Evolutionary conservation across 2,797 vertebrate species (phyloP), one percentile per base, ranked within the genome.

Genomic region (Enteromius argenteus): DNA sequence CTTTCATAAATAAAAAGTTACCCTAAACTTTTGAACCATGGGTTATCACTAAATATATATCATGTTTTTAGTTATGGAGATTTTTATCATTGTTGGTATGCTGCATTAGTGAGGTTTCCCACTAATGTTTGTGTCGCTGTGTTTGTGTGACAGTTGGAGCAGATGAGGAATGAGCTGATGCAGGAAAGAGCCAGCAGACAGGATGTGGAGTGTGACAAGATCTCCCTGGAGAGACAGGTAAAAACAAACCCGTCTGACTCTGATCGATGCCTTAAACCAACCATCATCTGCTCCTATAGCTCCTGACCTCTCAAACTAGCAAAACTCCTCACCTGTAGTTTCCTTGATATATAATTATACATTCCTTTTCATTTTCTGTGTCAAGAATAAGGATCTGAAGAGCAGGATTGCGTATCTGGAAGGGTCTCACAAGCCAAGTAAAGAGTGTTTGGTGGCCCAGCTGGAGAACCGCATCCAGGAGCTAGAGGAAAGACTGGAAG

Each of bases 171-270:
- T 53, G 98, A 99, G 90, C 94, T 99, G 30, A 95, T 99, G 90
- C 98, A 99, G 93, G 98, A 99, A 93, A 96, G 97, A 93, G 95
- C 97, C 85, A 88, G 93, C 88, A 96, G 94, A 91, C 98, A 99
- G 92, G 97, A 99, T 90, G 91, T 99, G 94, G 98, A 99, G 90
- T 99, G 97, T 93, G 97, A 99, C 96, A 99, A 99, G 95, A 96
- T 97, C 90, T 95, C 98, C 2, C 92, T 99, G 93, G 98, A 99
- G 93, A 97, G 97, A 95, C 98, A 99, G 97, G 98, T 99, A 96
- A 93, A 87, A 60, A 85, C 75, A 21, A 83, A 69, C 27, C 35
- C 11, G 7, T 42, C 71, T 72, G 68, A 73, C 15, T 60, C 79
- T 72, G 67, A 81, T 58, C 23, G 37, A 81, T 74, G 71, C 68